Percentiles rank a stretch among this genome's conserved stretches.
Conservation (phyloP, 2,797 vertebrate species). For the Dendrocincla fuliginosa region DNA sequence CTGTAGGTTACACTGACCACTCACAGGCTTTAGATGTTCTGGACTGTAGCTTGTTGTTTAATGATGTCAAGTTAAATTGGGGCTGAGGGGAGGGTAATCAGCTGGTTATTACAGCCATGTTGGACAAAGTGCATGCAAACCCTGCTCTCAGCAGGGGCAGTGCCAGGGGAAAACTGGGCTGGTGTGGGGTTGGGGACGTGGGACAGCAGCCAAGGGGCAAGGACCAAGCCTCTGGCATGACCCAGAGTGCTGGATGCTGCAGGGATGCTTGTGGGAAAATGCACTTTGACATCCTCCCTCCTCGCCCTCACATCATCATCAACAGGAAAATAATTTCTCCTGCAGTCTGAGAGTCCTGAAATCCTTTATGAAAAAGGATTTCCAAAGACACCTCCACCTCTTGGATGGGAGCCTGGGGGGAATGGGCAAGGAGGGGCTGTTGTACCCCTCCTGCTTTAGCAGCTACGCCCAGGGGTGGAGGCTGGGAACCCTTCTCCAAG, state of each 20-base stretch:
- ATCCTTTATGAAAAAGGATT: neutral
- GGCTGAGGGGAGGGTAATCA: neutral
- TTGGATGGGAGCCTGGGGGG: neutral
- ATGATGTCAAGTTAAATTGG: constrained; percentile 18
- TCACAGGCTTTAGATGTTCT: constrained; percentile 29
- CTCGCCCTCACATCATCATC: neutral
- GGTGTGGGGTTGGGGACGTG: neutral
- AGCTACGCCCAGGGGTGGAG: neutral
- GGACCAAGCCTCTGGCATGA: neutral
- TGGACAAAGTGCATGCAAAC: neutral
- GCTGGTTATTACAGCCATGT: neutral
- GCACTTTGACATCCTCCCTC: fast-evolving
- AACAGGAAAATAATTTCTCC: neutral
- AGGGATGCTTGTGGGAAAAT: neutral
- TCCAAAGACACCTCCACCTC: fast-evolving
- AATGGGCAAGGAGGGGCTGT: fast-evolving
- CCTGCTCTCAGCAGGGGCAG: neutral
- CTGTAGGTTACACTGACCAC: constrained; percentile 32
- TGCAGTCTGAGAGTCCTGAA: neutral
- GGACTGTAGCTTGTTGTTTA: constrained; percentile 13
- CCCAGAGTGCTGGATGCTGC: neutral
- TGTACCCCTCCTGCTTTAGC: neutral
- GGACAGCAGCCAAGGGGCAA: neutral
- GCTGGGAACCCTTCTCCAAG: neutral
- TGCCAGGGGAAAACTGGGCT: neutral